Percentiles rank a stretch among this genome's conserved stretches.
Evolutionary conservation across 1,140 invertebrate genomes (phyloP).

Genomic region (Rhagoletis zephyria): DNA sequence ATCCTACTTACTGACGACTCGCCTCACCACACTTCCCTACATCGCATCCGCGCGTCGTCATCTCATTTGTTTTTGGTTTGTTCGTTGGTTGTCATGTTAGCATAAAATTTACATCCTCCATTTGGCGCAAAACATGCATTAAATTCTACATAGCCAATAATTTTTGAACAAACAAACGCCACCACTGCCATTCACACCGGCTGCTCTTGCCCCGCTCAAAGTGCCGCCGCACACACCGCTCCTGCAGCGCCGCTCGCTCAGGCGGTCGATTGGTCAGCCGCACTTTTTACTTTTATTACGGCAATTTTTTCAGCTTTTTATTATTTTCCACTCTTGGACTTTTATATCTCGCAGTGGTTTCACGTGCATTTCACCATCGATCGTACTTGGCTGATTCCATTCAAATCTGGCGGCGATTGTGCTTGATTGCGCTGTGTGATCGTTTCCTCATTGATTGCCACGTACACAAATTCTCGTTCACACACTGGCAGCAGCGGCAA

Average conservation of each 20-base stretch:
- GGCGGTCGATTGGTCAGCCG: background rate
- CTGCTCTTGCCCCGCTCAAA: background rate
- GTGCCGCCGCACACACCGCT: background rate
- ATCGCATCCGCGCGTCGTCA: background rate
- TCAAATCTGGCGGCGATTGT: conserved; percentile 49
- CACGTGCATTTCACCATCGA: background rate
- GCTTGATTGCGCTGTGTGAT: conserved; percentile 42
- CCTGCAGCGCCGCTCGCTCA: too few relatives aligned
- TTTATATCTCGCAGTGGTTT: background rate
- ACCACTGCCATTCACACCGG: background rate
- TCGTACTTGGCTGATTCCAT: conserved; percentile 26
- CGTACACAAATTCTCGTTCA: conserved; percentile 24
- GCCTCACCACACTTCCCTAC: background rate
- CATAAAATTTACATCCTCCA: conserved; percentile 52
- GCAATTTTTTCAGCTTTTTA: background rate
- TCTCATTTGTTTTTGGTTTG: conserved; percentile 20
- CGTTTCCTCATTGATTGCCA: conserved; percentile 44
- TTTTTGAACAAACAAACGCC: conserved; percentile 49
- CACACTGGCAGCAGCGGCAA: background rate
- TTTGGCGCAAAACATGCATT: conserved; percentile 51
- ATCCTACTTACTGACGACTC: background rate
- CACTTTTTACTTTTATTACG: conserved; percentile 38
- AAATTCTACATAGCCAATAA: conserved; percentile 50
- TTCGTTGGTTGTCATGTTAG: conserved; percentile 46
- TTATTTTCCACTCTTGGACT: background rate